Conservation (phyloP, 2,113 vertebrate genomes). For the Saccopteryx leptura region DNA sequence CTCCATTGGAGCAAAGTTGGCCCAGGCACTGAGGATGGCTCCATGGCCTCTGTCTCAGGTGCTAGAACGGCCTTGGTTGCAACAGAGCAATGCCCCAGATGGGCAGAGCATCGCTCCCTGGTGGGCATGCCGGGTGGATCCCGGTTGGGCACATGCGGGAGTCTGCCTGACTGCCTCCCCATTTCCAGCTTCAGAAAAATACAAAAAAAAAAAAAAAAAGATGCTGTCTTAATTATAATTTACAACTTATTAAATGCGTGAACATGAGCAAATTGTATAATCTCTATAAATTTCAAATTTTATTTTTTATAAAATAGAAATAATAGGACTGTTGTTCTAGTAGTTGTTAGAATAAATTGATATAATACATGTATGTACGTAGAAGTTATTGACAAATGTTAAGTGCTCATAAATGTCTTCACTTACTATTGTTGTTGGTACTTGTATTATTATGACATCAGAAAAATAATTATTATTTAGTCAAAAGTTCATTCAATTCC, state of each 20-base stretch:
- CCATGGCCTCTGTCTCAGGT: no score
- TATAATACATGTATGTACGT: not conserved
- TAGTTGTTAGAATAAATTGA: conserved; percentile 19
- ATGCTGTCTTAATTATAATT: not conserved
- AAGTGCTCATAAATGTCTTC: not conserved
- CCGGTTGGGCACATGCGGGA: no score
- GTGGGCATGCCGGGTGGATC: no score
- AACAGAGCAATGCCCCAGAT: no score
- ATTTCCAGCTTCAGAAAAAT: no score
- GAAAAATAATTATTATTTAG: conserved; percentile 34
- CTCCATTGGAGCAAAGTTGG: no score
- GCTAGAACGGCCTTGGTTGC: no score
- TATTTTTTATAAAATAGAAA: not conserved
- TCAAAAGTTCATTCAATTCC: not conserved
- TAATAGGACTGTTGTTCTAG: not conserved
- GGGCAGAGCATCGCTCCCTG: no score
- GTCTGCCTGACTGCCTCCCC: no score
- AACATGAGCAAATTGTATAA: conserved; percentile 1
- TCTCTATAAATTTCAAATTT: not conserved
- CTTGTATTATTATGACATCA: not conserved
- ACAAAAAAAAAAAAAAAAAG: no score
- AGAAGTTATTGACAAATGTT: not conserved
- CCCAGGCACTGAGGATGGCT: no score
- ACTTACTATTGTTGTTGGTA: not conserved
- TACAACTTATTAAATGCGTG: not conserved